phyloP scores from a whole-genome alignment of 2,113 vertebrate species.

The Capra hircus region DNA sequence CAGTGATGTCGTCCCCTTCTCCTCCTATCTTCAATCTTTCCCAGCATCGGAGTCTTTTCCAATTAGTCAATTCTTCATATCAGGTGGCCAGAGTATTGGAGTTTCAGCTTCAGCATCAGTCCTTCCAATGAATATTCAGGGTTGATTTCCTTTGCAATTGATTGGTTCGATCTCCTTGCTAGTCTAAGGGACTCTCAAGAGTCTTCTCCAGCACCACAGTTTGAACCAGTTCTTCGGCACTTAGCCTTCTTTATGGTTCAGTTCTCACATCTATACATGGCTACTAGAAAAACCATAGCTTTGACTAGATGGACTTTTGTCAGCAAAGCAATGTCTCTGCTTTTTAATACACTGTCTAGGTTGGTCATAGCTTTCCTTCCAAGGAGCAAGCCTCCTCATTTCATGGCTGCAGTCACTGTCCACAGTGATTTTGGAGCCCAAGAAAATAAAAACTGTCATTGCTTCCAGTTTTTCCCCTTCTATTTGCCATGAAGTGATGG shows the following conservation, averaged over 20 bases:
- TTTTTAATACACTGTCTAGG: neutral
- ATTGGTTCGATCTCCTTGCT: neutral
- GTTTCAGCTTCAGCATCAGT: neutral
- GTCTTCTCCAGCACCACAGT: neutral
- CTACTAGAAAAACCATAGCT: neutral
- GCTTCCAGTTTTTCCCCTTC: neutral
- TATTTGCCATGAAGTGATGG: neutral
- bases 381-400: neutral
- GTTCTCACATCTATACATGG: neutral
- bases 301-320: neutral
- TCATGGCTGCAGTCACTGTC: neutral
- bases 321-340: neutral
- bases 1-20: neutral
- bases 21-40: neutral
- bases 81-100: neutral
- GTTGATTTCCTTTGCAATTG: neutral
- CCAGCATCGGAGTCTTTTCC: neutral
- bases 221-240: neutral
- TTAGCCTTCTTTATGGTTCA: neutral
- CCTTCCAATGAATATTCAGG: neutral
- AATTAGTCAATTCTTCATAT: neutral
- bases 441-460: neutral
- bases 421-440: neutral
- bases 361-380: neutral
- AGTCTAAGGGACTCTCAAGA: neutral